Evolutionary conservation across 2,888 invertebrate species (phyloP), one percentile per base, ranked within the genome.

Genomic region (Metopia argyrocephala): DNA sequence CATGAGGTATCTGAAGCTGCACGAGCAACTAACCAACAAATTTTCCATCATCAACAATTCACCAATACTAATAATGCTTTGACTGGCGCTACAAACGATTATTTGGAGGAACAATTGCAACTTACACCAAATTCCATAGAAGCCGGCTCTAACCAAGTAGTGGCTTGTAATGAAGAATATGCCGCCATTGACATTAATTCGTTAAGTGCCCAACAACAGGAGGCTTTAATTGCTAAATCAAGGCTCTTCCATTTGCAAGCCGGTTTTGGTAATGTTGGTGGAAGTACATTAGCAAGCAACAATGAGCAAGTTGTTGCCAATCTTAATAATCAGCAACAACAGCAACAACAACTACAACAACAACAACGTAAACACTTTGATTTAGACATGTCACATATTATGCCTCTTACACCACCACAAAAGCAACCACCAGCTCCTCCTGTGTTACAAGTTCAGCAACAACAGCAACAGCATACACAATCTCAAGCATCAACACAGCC

Each of bases 1-100:
- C 93, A 93, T 85, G 93, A 93, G 86, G 92, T 93, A 27, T 92
- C 93, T 7, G 93, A 93, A 82, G 92, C 93, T 4, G 92, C 93
- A 5, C 90, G 92, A 48, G 92, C 92, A 75, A 90, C 92, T 45
- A 91, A 92, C 70, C 92, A 93, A 84, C 84, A 89, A 62, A 88
- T 90, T 74, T 90, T 91, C 84, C 90, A 90, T 83, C 90, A 90
- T 70, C 89, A 89, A 83, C 83, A 79, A 57, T 89, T 86, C 38
- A 78, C 64, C 15, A 65, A 69, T 20, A 69, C 59, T 48, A 79
- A 76, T 31, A 71, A 79, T 68, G 85, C 86, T 7, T 84, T 86
- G 0, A 85, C 85, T 6, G 76, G 64, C 4, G 46, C 80, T 7
- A 52, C 79, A 18, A 89, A 87, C 23, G 90, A 90, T 57, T 89